These are phyloP conservation scores for Brassicogethes aeneus DNA, from an alignment of 2,888 invertebrate species.

Conservation along the genomic window DNA sequence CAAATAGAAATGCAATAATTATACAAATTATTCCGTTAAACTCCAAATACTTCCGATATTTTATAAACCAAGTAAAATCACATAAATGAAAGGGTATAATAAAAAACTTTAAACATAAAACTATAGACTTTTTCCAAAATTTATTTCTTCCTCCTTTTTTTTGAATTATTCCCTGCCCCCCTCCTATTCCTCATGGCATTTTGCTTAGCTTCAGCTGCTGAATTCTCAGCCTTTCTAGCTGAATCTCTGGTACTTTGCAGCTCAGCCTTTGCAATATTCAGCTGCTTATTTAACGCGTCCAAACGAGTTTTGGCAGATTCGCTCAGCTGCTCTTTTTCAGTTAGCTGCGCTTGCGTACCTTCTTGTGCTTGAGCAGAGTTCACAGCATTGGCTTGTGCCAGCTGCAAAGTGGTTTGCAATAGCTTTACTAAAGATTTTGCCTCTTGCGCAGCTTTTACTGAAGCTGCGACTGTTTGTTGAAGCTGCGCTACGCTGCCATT, in stretches of 20 bases:
- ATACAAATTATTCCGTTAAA: too few species aligned
- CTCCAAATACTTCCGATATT: neutral
- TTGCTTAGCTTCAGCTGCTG: slow-evolving; percentile 59
- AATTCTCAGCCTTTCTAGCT: slow-evolving; percentile 56
- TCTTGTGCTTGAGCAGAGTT: slow-evolving; percentile 26
- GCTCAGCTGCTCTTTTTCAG: slow-evolving; percentile 58
- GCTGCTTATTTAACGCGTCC: slow-evolving; percentile 53
- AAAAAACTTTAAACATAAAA: too few species aligned
- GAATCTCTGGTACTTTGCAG: slow-evolving; percentile 57
- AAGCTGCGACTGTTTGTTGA: slow-evolving; percentile 51
- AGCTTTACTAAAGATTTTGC: slow-evolving; percentile 43
- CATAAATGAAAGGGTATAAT: neutral
- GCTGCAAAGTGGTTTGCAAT: slow-evolving; percentile 44
- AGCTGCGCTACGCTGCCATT: slow-evolving; percentile 49
- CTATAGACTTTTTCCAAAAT: too few species aligned
- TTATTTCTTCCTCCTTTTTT: neutral
- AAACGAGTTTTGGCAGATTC: slow-evolving; percentile 58
- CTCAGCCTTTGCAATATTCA: slow-evolving; percentile 53
- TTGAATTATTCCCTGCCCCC: neutral
- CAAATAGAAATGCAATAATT: slow-evolving; percentile 1
- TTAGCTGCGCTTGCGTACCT: slow-evolving; percentile 53
- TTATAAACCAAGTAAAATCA: neutral
- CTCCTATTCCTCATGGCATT: slow-evolving; percentile 47
- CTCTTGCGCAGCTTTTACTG: slow-evolving; percentile 53
- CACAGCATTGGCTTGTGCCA: slow-evolving; percentile 36